Base-by-base conservation (phyloP, 64 coral and sea anemone genomes). In the Acropora yongei region DNA sequence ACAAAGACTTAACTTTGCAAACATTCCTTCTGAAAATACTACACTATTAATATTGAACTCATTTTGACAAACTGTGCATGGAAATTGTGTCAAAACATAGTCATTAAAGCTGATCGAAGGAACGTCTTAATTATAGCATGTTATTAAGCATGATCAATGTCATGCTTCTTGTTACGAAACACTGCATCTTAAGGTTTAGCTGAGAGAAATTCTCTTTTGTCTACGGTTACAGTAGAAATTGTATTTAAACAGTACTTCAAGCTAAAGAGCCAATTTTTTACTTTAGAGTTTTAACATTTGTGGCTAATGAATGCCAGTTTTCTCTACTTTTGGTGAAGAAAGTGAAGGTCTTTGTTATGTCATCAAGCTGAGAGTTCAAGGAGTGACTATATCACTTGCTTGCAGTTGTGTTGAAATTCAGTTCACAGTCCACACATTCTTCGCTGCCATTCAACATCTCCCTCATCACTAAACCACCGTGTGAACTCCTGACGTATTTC, bases 61-160 rank as follows among this genome's bases (percentile, higher is more conserved):
- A 66, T 66, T 66, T 66, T 66, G 61, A 66, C 61, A 66, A 66
- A 66, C 61, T 66, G 61, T 66, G 61, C 6, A 10, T 10, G 17
- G 61, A 66, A 66, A 66, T 66, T 66, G 61, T 66, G 14, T 66
- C 61, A 66, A 66, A 66, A 66, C 61, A 66, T 66, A 66, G 61
- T 8, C 61, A 66, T 66, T 66, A 66, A 3, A 66, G 17, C 61
- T 66, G 61, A 17, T 66, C 61, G 61, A 66, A 66, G 61, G 61
- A 66, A 66, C 61, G 61, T 66, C 61, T 13, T 66, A 13, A 17
- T 66, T 66, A 2, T 66, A 66, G 61, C 61, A 14, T 66, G 61
- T 66, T 66, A 66, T 66, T 66, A 13, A 66, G 61, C 6, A 66
- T 10, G 61, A 66, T 66, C 61, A 66, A 66, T 66, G 61, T 66